Evolutionary conservation across 2,113 vertebrate genomes (phyloP).

Genomic region (Hiodon alosoides): DNA sequence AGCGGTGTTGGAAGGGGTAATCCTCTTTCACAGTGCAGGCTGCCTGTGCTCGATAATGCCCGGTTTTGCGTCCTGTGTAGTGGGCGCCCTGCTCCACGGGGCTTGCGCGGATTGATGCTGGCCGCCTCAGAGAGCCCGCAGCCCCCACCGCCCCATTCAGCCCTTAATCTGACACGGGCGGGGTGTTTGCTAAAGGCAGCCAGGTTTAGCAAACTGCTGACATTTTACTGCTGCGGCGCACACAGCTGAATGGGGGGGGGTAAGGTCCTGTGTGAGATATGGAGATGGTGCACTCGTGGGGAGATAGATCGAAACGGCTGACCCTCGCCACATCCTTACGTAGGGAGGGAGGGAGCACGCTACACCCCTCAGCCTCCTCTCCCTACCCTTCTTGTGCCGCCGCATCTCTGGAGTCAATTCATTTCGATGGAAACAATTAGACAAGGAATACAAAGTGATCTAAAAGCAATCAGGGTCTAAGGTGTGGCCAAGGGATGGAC

Average conservation of each 20-base stretch:
- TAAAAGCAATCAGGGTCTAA: constrained; percentile 64
- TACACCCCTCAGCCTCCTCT: too few species aligned
- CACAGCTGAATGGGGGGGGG: too few species aligned
- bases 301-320: too few species aligned
- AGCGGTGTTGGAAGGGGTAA: constrained; percentile 5
- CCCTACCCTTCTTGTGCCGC: too few species aligned
- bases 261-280: too few species aligned
- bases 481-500: constrained; percentile 50
- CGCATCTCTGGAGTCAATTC: constrained; percentile 43
- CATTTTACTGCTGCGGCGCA: too few species aligned
- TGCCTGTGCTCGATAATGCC: constrained; percentile 17
- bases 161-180: constrained; percentile 19
- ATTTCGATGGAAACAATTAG: constrained; percentile 72
- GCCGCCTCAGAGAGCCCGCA: background rate
- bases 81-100: background rate
- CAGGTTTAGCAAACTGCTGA: too few species aligned
- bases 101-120: background rate
- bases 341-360: too few species aligned
- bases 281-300: too few species aligned
- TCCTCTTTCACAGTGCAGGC: constrained; percentile 20
- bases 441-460: constrained; percentile 62
- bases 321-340: too few species aligned
- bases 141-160: background rate
- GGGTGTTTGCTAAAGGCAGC: constrained; percentile 50
- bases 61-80: background rate